phyloP scores from a whole-genome alignment of 1,140 invertebrate genomes.

The Tetranychus urticae region DNA sequence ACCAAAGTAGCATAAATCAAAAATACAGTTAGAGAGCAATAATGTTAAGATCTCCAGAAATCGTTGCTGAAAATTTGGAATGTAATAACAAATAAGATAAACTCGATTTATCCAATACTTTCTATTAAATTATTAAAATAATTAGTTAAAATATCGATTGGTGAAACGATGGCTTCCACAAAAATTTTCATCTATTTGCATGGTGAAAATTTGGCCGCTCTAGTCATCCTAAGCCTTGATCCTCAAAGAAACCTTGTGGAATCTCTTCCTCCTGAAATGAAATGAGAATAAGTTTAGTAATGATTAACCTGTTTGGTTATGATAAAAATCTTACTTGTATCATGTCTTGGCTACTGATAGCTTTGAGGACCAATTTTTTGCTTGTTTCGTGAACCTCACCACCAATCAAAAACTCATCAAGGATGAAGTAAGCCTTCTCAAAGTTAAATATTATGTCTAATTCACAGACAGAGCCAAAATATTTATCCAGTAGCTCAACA shows the following conservation, averaged over 20 bases:
- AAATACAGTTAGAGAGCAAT: too few species aligned
- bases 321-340: slow-evolving; percentile 41
- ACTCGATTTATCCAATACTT: too few species aligned
- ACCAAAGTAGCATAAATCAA: too few species aligned
- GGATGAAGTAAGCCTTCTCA: slow-evolving; percentile 96
- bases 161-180: too few species aligned
- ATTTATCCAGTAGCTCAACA: slow-evolving; percentile 92
- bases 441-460: slow-evolving; percentile 99
- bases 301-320: background rate
- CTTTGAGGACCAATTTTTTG: slow-evolving; percentile 95
- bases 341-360: slow-evolving; percentile 90
- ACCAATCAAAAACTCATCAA: slow-evolving; percentile 84
- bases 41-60: too few species aligned
- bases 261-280: slow-evolving; percentile 97
- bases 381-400: slow-evolving; percentile 97
- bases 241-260: slow-evolving; percentile 93
- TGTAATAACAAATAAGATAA: too few species aligned
- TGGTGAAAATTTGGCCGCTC: too few species aligned
- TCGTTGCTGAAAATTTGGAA: too few species aligned
- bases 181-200: too few species aligned
- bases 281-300: background rate
- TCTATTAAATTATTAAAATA: too few species aligned
- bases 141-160: too few species aligned
- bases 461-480: slow-evolving; percentile 99
- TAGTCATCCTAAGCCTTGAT: slow-evolving; percentile 74